Percentiles rank a stretch among this genome's conserved stretches.
phyloP scores from a whole-genome alignment of 2,797 vertebrate genomes.

The Bradypodion pumilum region DNA sequence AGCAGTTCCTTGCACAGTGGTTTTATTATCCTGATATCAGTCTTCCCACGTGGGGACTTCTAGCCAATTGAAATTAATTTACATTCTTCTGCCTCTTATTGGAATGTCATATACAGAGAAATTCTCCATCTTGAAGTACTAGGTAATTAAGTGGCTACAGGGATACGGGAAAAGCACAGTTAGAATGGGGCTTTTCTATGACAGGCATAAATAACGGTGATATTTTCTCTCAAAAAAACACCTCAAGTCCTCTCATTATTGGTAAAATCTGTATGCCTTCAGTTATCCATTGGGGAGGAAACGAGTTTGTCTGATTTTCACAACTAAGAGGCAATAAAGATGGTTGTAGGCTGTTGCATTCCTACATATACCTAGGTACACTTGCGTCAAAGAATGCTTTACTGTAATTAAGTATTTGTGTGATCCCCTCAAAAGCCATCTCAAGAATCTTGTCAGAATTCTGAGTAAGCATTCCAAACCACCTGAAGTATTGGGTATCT shows the following conservation, averaged over 20 bases:
- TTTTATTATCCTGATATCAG: no score
- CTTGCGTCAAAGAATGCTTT: neutral
- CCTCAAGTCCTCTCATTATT: neutral
- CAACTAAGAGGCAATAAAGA: neutral
- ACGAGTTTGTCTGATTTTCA: accelerated
- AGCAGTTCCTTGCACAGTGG: no score
- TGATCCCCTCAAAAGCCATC: neutral
- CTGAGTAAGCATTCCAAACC: neutral
- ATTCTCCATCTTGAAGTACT: no score
- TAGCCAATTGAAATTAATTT: no score
- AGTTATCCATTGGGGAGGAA: neutral
- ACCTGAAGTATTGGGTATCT: neutral
- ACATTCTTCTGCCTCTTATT: no score
- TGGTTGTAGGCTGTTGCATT: neutral
- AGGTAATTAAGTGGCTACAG: no score
- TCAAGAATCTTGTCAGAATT: no score
- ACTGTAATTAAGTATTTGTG: no score
- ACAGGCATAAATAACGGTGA: constrained; percentile 39
- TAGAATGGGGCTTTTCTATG: no score
- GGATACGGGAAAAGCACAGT: no score
- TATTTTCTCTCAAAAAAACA: constrained; percentile 1
- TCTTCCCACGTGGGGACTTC: no score
- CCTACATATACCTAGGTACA: neutral
- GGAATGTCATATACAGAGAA: no score
- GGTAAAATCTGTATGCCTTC: neutral